Evolutionary conservation across 2,797 vertebrate genomes (phyloP).

Genomic region (Danionella dracula): DNA sequence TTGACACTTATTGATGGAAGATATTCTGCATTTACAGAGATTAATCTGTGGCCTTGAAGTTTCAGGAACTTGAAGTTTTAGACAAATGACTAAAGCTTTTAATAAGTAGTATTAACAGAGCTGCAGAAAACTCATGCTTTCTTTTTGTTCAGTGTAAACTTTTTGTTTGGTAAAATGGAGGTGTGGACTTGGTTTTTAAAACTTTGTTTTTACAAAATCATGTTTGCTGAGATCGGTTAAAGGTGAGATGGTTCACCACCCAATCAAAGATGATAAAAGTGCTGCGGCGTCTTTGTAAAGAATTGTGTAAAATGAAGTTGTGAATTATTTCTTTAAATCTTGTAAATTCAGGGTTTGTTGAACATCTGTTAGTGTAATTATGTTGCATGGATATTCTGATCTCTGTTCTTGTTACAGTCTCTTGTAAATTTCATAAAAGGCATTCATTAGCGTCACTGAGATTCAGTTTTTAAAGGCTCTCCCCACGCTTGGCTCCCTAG

Average conservation of each 20-base stretch:
- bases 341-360: conserved; percentile 41
- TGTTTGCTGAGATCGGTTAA: conserved; percentile 26
- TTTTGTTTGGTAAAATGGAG: conserved; percentile 25
- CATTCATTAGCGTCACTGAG: conserved; percentile 13
- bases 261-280: background rate
- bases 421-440: conserved; percentile 21
- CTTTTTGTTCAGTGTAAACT: background rate
- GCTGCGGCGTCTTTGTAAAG: conserved; percentile 36
- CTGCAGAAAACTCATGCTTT: conserved; percentile 15
- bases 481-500: background rate
- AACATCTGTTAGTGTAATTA: conserved; percentile 29
- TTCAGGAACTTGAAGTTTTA: conserved; percentile 34
- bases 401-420: conserved; percentile 26
- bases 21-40: conserved; percentile 9
- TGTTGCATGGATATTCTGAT: conserved; percentile 31
- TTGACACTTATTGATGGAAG: conserved; percentile 12
- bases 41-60: conserved; percentile 43
- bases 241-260: background rate
- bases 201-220: conserved; percentile 36
- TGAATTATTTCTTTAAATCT: conserved; percentile 30
- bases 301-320: conserved; percentile 40
- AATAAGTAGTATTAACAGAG: conserved; percentile 34
- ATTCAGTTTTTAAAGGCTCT: background rate
- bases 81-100: conserved; percentile 46
- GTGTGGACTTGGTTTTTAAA: conserved; percentile 38